Evolutionary conservation across 2,797 vertebrate species (phyloP).

Genomic region (Phrynocephalus vlangalii): DNA sequence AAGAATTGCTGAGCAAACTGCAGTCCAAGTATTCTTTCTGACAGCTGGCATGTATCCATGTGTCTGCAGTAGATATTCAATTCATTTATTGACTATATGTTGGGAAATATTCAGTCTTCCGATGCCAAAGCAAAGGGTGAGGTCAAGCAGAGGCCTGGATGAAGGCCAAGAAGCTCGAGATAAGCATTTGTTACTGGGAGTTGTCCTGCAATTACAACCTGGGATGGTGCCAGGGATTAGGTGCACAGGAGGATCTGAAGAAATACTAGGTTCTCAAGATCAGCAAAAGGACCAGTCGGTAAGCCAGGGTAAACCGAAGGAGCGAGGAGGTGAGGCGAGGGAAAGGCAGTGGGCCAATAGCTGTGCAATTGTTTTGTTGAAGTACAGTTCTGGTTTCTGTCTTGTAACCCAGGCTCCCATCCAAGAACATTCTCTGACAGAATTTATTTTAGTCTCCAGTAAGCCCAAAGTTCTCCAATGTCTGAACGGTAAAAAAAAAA

Average conservation of each 20-base stretch:
- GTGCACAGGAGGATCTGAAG: not conserved
- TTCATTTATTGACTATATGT: not conserved
- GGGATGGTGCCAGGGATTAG: constrained; percentile 9
- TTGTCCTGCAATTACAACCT: constrained; percentile 9
- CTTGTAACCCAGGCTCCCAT: constrained; percentile 23
- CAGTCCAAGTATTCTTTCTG: not conserved
- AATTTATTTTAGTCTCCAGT: constrained; percentile 25
- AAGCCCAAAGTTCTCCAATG: not conserved
- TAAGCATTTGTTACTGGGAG: constrained; percentile 12
- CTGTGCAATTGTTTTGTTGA: constrained; percentile 12
- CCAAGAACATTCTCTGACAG: constrained; percentile 17
- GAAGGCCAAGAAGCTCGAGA: constrained; percentile 10
- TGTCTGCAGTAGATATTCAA: constrained; percentile 45
- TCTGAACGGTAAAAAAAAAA: constrained; percentile 2
- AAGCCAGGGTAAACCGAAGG: constrained; percentile 5
- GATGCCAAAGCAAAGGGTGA: not conserved
- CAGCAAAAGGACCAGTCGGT: not conserved
- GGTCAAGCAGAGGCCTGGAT: constrained; percentile 7
- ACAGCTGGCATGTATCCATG: constrained; percentile 19
- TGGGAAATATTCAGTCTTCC: not conserved
- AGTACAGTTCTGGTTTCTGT: constrained; percentile 27
- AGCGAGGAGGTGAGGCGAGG: not conserved
- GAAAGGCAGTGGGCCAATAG: constrained; percentile 16
- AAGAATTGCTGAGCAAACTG: not conserved
- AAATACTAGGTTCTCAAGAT: not conserved